Base-by-base conservation (phyloP, 2,113 vertebrate genomes). In the Sturnus vulgaris region DNA sequence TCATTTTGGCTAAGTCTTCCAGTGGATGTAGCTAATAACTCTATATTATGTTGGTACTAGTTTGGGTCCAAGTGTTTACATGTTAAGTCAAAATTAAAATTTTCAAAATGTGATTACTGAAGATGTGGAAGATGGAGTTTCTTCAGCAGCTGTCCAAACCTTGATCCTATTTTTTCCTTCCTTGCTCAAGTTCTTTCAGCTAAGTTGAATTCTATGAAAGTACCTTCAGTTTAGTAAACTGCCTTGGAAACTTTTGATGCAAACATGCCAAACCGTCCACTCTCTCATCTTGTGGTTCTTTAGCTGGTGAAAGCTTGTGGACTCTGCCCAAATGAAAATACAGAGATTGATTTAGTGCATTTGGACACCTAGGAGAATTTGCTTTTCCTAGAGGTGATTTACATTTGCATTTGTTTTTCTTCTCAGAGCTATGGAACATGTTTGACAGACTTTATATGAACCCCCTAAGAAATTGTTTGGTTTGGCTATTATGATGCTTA, bases 381-480 rank as follows among this genome's bases (percentile, higher is more conserved):
- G 68, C 1, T 10, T 71, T 88, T 92, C 95, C 91, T 83, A 83
- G 77, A 85, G 63, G 63, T 88, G 81, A 44, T 69, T 93, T 78
- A 56, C 46, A 78, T 93, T 95, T 96, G 72, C 72, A 92, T 97
- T 93, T 84, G 56, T 82, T 93, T 86, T 77, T 84, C n/a, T 96
- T 93, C 88, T 96, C 53, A 79, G 71, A 89, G 71, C 69, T 75
- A 35, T 52, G 49, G 35, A 82, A 77, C 39, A 9, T 49, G 56
- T 83, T 91, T 71, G 18, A 76, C 66, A 86, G 82, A 44, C 56
- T 86, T 33, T 12, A 60, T 68, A 55, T 24, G 60, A 79, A 78
- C 7, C 22, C 75, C 66, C 47, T 46, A 69, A 75, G 88, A 96
- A 95, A 61, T 16, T 69, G n/a, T 73, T 72, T 84, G 21, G 28